These are phyloP conservation scores for Buceros bicornis DNA, from an alignment of 2,797 vertebrate species.

Conservation along the genomic window DNA sequence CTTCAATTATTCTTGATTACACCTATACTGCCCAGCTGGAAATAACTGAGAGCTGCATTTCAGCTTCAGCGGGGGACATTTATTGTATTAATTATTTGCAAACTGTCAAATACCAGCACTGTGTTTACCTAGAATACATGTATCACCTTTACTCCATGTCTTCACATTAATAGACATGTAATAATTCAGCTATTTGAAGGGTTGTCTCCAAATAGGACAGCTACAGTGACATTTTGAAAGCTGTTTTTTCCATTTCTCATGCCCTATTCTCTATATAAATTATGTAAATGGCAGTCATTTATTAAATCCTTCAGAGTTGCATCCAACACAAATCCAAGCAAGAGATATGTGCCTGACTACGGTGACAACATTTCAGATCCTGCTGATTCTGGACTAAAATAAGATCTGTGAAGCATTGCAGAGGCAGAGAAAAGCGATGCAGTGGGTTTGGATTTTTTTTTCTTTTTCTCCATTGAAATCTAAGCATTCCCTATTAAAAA, in stretches of 20 bases:
- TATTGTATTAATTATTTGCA: slow-evolving; percentile 35
- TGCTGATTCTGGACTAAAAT: background rate
- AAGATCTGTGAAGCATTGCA: background rate
- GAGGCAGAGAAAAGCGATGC: background rate
- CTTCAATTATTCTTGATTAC: slow-evolving; percentile 46
- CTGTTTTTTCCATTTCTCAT: background rate
- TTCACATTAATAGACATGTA: slow-evolving; percentile 8
- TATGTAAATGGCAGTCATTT: slow-evolving; percentile 1
- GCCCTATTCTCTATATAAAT: slow-evolving; percentile 32
- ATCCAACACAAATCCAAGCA: slow-evolving; percentile 9
- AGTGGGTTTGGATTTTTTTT: background rate
- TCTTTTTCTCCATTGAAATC: background rate
- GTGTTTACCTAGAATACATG: slow-evolving; percentile 24
- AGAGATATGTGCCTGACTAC: background rate
- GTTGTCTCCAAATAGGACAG: slow-evolving; percentile 32
- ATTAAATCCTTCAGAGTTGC: slow-evolving; percentile 20
- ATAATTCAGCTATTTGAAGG: slow-evolving; percentile 24
- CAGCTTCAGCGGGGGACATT: slow-evolving; percentile 2
- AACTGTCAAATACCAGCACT: background rate
- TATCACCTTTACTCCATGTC: background rate
- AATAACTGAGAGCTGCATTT: slow-evolving; percentile 21
- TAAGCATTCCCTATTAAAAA: background rate
- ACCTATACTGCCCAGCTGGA: slow-evolving; percentile 33
- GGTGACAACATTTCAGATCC: background rate
- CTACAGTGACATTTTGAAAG: background rate